A percentile compares a stretch with the other conserved stretches of the same genome.
phyloP scores from a whole-genome alignment of 2,888 invertebrate genomes.

The Nomada lathburiana region DNA sequence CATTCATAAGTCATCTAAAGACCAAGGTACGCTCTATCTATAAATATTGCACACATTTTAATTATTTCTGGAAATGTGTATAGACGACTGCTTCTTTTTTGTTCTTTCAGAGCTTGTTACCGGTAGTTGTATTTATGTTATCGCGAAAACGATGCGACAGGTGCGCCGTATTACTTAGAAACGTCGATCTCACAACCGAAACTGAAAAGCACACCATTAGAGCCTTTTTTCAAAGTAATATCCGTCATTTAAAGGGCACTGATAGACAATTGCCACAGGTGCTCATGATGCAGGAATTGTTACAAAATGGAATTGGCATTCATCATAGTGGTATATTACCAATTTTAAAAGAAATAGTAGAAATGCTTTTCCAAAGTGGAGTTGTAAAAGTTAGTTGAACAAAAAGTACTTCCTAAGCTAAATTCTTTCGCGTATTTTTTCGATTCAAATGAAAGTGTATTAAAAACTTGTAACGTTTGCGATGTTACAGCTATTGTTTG shows the following conservation, averaged over 20 bases:
- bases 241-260: constrained; percentile 91
- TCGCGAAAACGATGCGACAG: constrained; percentile 93
- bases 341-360: constrained; percentile 99
- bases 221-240: constrained; percentile 93
- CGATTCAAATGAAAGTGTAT: not conserved
- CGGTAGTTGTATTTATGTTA: constrained; percentile 97
- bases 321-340: constrained; percentile 99
- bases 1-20: constrained; percentile 92
- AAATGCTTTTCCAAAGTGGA: constrained; percentile 97
- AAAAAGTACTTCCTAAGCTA: not conserved
- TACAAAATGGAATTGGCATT: constrained; percentile 96
- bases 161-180: constrained; percentile 85
- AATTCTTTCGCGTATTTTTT: not conserved
- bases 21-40: constrained; percentile 46
- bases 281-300: constrained; percentile 88
- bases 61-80: not conserved
- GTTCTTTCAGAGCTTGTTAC: constrained; percentile 88
- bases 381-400: constrained; percentile 89
- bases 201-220: constrained; percentile 94
- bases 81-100: not conserved
- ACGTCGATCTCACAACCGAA: constrained; percentile 91
- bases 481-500: constrained; percentile 93
- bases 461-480: not conserved
- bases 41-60: not conserved
- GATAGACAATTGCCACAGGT: constrained; percentile 96